Conservation (phyloP, 2,113 vertebrate genomes). For the Nannospalax galili region DNA sequence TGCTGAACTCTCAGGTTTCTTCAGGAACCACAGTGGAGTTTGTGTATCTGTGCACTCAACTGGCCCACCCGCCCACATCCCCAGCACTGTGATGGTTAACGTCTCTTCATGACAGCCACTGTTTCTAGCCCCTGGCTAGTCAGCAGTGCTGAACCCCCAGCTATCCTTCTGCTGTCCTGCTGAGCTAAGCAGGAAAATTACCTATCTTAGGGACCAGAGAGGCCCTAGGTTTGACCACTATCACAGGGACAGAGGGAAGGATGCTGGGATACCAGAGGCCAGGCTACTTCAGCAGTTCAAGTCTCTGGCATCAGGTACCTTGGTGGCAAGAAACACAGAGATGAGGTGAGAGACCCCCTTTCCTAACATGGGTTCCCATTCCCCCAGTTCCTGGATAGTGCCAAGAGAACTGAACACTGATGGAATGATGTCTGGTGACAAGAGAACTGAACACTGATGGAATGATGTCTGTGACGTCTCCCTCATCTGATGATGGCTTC, state of each 20-base stretch:
- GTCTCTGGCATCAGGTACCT: background rate
- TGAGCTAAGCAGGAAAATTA: background rate
- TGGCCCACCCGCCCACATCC: background rate
- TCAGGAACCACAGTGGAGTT: background rate
- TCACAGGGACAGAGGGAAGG: background rate
- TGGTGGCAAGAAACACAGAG: background rate
- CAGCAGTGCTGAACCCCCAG: background rate
- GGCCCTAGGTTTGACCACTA: background rate
- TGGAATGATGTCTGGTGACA: background rate
- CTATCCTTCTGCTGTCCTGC: background rate
- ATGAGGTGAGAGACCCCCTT: background rate
- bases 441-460: background rate
- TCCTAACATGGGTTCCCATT: background rate
- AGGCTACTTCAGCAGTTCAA: background rate
- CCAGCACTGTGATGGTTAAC: background rate
- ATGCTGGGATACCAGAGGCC: background rate
- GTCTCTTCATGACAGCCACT: background rate
- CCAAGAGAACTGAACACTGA: background rate
- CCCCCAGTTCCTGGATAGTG: background rate
- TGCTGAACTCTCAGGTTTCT: slow-evolving; percentile 20
- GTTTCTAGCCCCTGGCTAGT: background rate
- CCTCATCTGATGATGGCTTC: background rate
- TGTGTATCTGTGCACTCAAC: background rate
- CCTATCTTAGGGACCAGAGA: background rate
- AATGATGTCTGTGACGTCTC: background rate